Evolutionary conservation across 2,888 invertebrate species (phyloP).

Genomic region (Phortica magna): DNA sequence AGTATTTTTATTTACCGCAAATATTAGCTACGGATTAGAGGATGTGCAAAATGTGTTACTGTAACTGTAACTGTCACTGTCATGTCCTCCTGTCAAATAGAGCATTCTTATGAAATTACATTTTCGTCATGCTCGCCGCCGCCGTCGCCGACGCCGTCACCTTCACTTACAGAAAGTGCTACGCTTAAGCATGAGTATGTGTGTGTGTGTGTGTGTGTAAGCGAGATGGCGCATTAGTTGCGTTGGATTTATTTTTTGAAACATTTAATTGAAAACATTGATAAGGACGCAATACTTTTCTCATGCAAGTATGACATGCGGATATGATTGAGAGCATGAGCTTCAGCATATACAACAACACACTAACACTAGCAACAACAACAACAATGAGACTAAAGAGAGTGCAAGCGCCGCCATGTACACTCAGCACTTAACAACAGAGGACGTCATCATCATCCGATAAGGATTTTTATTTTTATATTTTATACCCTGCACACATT

Average conservation of each 20-base stretch:
- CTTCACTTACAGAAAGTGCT: neutral
- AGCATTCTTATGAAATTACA: slow-evolving; percentile 45
- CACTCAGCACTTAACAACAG: too few relatives aligned
- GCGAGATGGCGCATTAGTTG: neutral
- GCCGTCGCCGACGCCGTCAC: too few relatives aligned
- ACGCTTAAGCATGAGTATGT: neutral
- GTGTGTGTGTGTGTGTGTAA: neutral
- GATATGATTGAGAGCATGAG: neutral
- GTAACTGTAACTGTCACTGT: slow-evolving; percentile 52
- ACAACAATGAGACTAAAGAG: too few relatives aligned
- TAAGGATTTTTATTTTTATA: too few relatives aligned
- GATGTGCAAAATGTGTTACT: slow-evolving; percentile 42
- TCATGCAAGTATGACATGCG: neutral
- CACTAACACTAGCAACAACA: too few relatives aligned
- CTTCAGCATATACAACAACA: too few relatives aligned
- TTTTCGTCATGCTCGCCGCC: slow-evolving; percentile 29
- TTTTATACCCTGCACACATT: too few relatives aligned
- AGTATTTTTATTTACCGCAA: slow-evolving; percentile 35
- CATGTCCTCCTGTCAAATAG: slow-evolving; percentile 39
- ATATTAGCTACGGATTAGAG: slow-evolving; percentile 44
- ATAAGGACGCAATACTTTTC: neutral
- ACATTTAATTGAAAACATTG: neutral
- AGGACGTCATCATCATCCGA: too few relatives aligned
- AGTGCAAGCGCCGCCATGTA: too few relatives aligned
- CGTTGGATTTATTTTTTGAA: neutral